These are phyloP conservation scores for Turritopsis rubra DNA, from an alignment of 30 jellyfish, hydroid and myxozoan species.

Conservation along the genomic window DNA sequence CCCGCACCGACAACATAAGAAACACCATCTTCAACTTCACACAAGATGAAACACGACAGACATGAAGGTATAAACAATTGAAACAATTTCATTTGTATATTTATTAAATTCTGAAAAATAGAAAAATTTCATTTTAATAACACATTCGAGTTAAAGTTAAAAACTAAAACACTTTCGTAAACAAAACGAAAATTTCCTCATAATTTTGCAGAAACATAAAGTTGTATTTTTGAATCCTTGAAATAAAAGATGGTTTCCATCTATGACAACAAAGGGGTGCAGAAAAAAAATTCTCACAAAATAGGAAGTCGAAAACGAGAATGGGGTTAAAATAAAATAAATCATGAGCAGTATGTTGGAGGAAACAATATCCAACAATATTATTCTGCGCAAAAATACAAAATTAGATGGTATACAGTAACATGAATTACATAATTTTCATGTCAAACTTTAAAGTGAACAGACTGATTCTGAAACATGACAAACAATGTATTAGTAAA, in stretches of 20 bases:
- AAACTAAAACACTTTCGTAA: too few species aligned
- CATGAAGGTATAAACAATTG: neutral
- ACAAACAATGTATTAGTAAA: neutral
- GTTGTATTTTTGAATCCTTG: too few species aligned
- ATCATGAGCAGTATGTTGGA: too few species aligned
- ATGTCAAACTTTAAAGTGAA: neutral
- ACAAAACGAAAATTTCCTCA: too few species aligned
- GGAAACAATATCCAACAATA: neutral
- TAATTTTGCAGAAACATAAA: too few species aligned
- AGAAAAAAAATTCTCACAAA: too few species aligned
- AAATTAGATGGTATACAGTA: neutral
- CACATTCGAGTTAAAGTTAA: too few species aligned
- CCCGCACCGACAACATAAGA: constrained; percentile 66
- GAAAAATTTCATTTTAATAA: too few species aligned
- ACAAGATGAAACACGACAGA: neutral
- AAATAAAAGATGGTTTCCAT: too few species aligned
- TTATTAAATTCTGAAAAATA: neutral
- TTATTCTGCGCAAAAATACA: neutral
- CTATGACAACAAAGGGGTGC: too few species aligned
- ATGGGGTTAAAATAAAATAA: too few species aligned
- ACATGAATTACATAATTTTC: neutral
- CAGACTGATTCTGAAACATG: neutral
- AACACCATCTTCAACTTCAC: constrained; percentile 83
- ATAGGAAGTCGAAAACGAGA: too few species aligned
- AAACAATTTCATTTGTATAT: neutral